phyloP scores from a whole-genome alignment of 2,888 invertebrate species.

The Geotrupes spiniger region DNA sequence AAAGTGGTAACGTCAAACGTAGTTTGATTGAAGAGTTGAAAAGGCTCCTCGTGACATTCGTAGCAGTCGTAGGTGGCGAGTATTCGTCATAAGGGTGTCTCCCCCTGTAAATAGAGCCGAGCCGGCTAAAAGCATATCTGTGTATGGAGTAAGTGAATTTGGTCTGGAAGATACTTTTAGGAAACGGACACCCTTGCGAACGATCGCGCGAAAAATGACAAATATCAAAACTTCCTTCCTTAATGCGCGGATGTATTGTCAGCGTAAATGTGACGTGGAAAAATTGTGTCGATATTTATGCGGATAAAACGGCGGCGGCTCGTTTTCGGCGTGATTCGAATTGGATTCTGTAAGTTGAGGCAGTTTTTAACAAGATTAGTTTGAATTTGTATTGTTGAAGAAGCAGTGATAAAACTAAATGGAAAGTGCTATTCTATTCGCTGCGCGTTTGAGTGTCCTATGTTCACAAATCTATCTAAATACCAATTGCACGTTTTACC shows the following conservation, averaged over 20 bases:
- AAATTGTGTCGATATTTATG: not conserved
- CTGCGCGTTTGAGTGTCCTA: no score
- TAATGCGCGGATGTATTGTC: not conserved
- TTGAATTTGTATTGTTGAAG: no score
- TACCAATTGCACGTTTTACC: no score
- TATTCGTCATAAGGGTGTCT: constrained; percentile 24
- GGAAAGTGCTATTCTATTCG: no score
- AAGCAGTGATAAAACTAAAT: no score
- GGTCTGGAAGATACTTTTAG: constrained; percentile 38
- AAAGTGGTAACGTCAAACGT: no score
- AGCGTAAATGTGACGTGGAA: not conserved
- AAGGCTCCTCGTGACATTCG: constrained; percentile 4
- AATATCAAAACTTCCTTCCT: constrained; percentile 35
- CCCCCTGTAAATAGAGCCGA: constrained; percentile 33
- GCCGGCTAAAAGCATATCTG: constrained; percentile 40
- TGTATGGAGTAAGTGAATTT: constrained; percentile 52
- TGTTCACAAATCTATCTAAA: no score
- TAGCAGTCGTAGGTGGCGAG: constrained; percentile 18
- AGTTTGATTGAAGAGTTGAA: not conserved
- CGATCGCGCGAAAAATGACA: constrained; percentile 34
- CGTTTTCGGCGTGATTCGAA: no score
- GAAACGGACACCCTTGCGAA: constrained; percentile 21
- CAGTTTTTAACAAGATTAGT: no score
- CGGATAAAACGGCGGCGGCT: constrained; percentile 1
- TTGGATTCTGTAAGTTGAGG: no score